Percentiles rank a stretch among this genome's conserved stretches.
Evolutionary conservation across 2,888 invertebrate species (phyloP).

Genomic region (Trissolcus japonicus): DNA sequence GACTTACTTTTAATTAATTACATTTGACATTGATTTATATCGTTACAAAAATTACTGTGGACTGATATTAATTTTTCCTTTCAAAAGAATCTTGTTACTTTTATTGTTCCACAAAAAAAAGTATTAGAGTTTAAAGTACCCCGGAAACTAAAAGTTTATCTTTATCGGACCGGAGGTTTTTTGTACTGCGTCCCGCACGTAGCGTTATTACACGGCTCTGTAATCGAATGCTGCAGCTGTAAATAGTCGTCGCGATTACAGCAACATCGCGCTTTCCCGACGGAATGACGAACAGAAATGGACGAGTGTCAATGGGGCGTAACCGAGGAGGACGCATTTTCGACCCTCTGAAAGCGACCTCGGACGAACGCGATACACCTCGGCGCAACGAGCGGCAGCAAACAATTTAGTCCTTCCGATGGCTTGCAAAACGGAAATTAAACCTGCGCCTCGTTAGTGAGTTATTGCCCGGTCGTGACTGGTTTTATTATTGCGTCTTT

Average conservation of each 20-base stretch:
- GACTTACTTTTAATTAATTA: no score
- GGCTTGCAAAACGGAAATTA: constrained; percentile 42
- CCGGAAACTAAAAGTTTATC: constrained; percentile 33
- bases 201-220: constrained; percentile 21
- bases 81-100: no score
- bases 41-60: no score
- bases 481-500: constrained; percentile 37
- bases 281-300: constrained; percentile 8
- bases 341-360: not conserved
- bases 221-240: constrained; percentile 36
- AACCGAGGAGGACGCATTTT: no score
- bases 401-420: constrained; percentile 31
- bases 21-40: no score
- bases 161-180: constrained; percentile 14
- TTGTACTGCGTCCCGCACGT: constrained; percentile 10
- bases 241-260: constrained; percentile 26
- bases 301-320: constrained; percentile 20
- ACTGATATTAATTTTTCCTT: no score
- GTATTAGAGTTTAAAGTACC: constrained; percentile 7
- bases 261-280: constrained; percentile 6
- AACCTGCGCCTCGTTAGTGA: constrained; percentile 46
- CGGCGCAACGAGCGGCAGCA: constrained; percentile 9
- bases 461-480: constrained; percentile 52
- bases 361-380: constrained; percentile 9
- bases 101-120: no score